phyloP scores from a whole-genome alignment of 2,797 vertebrate genomes.

The Necrosyrtes monachus region DNA sequence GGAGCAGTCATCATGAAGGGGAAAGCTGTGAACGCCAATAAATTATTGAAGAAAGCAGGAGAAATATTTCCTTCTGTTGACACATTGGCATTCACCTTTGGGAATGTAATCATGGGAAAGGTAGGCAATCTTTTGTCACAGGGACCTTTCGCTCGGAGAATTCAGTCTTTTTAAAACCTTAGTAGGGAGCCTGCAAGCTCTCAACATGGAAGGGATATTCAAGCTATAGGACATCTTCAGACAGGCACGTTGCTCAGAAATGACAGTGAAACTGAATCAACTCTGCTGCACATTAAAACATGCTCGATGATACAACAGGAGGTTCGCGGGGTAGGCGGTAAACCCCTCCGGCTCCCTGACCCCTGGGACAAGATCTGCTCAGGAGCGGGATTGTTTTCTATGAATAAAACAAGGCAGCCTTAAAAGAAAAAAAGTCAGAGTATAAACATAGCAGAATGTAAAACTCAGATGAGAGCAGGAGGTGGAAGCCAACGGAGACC shows the following conservation, averaged over 20 bases:
- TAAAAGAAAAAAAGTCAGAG: neutral
- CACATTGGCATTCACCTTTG: constrained; percentile 64
- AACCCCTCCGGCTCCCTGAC: neutral
- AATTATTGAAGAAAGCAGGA: constrained; percentile 67
- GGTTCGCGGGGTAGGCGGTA: neutral
- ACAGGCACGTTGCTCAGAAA: neutral
- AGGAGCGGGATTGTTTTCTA: neutral
- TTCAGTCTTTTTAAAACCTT: constrained; percentile 14
- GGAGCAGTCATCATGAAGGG: constrained; percentile 60
- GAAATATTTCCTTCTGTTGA: constrained; percentile 69
- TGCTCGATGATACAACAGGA: neutral
- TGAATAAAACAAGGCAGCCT: neutral
- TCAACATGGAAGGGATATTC: neutral
- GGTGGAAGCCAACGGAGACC: neutral
- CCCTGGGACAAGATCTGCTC: neutral
- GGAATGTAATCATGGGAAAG: constrained; percentile 63
- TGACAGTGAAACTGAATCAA: neutral
- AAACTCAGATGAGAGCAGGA: neutral
- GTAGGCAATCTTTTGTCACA: constrained; percentile 63
- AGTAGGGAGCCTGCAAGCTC: neutral
- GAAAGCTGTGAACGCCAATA: constrained; percentile 58
- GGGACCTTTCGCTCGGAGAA: constrained; percentile 9
- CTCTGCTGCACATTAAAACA: neutral
- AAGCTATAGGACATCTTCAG: neutral
- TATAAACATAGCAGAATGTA: neutral